Base-by-base conservation (phyloP, 1,140 invertebrate species). In the Zaprionus inermis region DNA sequence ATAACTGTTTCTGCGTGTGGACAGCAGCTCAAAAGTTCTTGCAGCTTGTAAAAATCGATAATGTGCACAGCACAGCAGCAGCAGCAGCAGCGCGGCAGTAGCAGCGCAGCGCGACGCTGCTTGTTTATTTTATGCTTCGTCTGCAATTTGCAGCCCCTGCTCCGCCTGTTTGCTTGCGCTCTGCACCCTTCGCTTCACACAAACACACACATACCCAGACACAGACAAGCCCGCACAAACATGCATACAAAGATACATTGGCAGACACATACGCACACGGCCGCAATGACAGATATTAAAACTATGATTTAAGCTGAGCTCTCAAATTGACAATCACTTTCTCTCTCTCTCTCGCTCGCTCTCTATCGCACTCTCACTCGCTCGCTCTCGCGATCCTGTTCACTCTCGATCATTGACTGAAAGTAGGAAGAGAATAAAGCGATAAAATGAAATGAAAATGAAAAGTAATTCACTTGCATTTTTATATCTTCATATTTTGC, bases 91-190 rank as follows among this genome's bases (percentile, higher is more conserved):
- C 16, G 49, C 34, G 18, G 24, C 51, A 61, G 56, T 55, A 56
- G 51, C 63, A 59, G 57, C 30, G 60, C 51, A 20, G 51, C 51
- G 81, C 81, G 74, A 75, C 74, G 79, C 63, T 60, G 69, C 76
- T 88, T 88, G 83, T 86, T 86, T 86, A 86, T 88, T 86, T 88
- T 88, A 86, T 88, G 83, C 83, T 88, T 88, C 83, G 83, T 86
- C 83, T 86, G 83, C 83, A 88, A 79, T 86, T 86, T 80, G 59
- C 84, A 88, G 84, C 84, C 84, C 83, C 72, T 79, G 72, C 67
- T 70, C 72, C 64, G 32, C 46, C 65, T 41, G 36, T 59, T 34
- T 68, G 28, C 58, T 36, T 51, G 38, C 38, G 46, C 58, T 77
- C 32, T 59, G 36, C 74, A 59, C 46, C 51, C 66, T 61, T 75